Conservation (phyloP, 1,140 invertebrate species). For the Drosophila mauritiana region DNA sequence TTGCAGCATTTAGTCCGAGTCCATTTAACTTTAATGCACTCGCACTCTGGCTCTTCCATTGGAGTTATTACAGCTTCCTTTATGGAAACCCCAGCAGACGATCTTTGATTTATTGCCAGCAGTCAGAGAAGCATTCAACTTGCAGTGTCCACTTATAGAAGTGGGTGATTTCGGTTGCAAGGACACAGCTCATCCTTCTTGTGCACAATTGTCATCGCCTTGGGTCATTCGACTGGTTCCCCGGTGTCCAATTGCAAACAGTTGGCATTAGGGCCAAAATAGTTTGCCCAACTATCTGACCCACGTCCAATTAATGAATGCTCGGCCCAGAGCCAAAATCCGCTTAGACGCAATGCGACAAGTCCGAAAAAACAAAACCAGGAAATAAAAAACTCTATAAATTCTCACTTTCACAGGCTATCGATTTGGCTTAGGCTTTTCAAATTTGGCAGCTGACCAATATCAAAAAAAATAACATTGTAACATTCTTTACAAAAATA, state of each 20-base stretch:
- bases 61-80: constrained; percentile 41
- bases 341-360: constrained; percentile 69
- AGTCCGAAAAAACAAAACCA: constrained; percentile 2
- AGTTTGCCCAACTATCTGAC: constrained; percentile 47
- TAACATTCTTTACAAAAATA: too few relatives aligned
- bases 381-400: constrained; percentile 11
- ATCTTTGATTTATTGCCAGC: constrained; percentile 52
- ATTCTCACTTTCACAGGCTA: constrained; percentile 5
- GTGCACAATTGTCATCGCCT: neutral
- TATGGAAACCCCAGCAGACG: constrained; percentile 33
- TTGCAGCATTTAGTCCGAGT: constrained; percentile 73
- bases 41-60: constrained; percentile 7
- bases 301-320: constrained; percentile 72
- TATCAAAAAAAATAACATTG: neutral
- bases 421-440: neutral
- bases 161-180: neutral
- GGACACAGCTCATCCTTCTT: neutral
- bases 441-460: neutral
- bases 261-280: constrained; percentile 64
- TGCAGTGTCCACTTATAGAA: neutral
- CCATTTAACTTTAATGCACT: constrained; percentile 80
- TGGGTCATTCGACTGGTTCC: constrained; percentile 2
- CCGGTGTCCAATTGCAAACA: constrained; percentile 53
- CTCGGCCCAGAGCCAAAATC: constrained; percentile 64
- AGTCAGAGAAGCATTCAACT: constrained; percentile 52